These are phyloP conservation scores for Aleiodes alternator DNA, from an alignment of 2,888 invertebrate species.

Conservation along the genomic window DNA sequence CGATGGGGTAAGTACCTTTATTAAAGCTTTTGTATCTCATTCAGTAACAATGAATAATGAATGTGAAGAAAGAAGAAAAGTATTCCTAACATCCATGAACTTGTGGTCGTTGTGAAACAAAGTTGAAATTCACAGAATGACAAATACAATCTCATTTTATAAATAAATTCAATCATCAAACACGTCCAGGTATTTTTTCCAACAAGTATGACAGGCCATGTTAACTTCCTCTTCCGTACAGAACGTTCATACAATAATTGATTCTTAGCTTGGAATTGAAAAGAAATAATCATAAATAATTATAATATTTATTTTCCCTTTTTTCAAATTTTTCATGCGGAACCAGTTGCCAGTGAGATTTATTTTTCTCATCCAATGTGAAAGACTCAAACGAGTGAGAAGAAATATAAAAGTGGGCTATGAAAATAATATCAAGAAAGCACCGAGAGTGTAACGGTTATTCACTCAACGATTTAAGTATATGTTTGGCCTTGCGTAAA, in stretches of 20 bases:
- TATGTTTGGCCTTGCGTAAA: too few relatives aligned
- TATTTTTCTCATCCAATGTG: not conserved
- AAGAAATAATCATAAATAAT: not conserved
- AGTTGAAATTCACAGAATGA: too few relatives aligned
- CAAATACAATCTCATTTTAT: too few relatives aligned
- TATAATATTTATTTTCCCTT: not conserved
- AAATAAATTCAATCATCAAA: too few relatives aligned
- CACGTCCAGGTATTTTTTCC: too few relatives aligned
- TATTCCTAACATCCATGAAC: not conserved
- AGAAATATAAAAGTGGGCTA: not conserved
- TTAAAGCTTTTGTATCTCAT: conserved; percentile 5
- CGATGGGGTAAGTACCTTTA: not conserved
- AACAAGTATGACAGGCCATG: too few relatives aligned
- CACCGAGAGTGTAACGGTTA: not conserved
- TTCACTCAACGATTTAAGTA: too few relatives aligned
- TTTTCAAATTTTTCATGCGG: not conserved
- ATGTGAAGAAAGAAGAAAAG: not conserved
- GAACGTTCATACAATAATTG: not conserved
- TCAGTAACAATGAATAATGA: conserved; percentile 6
- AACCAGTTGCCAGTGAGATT: not conserved
- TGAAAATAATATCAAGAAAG: not conserved
- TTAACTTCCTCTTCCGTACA: too few relatives aligned
- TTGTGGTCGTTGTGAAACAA: too few relatives aligned
- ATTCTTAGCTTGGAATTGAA: not conserved
- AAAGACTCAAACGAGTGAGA: not conserved